A percentile compares a stretch with the other conserved stretches of the same genome.
These are phyloP conservation scores for Quiscalus mexicanus DNA, from an alignment of 2,113 vertebrate genomes.

Conservation along the genomic window DNA sequence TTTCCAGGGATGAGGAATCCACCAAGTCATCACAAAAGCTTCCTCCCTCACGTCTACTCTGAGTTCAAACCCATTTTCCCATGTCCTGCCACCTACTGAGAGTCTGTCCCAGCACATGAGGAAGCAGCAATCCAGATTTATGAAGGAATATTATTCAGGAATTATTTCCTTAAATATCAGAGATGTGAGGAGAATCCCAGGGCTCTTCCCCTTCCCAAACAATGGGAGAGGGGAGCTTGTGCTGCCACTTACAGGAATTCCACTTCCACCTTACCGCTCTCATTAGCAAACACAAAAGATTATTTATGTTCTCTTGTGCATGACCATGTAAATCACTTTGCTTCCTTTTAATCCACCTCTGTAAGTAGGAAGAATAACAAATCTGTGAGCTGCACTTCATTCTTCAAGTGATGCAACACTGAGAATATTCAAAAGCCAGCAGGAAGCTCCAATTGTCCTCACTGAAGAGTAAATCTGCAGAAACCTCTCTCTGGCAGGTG, in stretches of 20 bases:
- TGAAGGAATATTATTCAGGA: neutral
- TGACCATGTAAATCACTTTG: neutral
- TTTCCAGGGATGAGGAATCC: neutral
- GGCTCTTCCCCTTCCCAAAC: neutral
- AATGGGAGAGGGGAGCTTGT: neutral
- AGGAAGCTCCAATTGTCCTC: neutral
- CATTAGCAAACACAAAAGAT: neutral
- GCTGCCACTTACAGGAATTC: neutral
- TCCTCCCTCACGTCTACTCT: neutral
- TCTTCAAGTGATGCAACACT: neutral
- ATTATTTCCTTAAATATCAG: neutral
- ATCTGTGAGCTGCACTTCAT: neutral
- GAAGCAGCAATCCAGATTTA: neutral
- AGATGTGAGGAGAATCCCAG: neutral
- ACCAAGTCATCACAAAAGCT: neutral
- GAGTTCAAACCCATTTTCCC: neutral
- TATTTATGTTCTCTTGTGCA: neutral
- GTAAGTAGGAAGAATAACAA: neutral
- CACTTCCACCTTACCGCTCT: neutral
- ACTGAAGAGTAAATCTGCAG: neutral
- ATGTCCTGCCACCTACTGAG: fast-evolving
- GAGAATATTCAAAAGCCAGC: neutral
- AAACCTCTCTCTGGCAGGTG: neutral
- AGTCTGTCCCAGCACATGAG: neutral
- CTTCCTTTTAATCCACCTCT: neutral